Evolutionary conservation across 2,113 vertebrate genomes (phyloP).

Genomic region (Budorcas taxicolor): DNA sequence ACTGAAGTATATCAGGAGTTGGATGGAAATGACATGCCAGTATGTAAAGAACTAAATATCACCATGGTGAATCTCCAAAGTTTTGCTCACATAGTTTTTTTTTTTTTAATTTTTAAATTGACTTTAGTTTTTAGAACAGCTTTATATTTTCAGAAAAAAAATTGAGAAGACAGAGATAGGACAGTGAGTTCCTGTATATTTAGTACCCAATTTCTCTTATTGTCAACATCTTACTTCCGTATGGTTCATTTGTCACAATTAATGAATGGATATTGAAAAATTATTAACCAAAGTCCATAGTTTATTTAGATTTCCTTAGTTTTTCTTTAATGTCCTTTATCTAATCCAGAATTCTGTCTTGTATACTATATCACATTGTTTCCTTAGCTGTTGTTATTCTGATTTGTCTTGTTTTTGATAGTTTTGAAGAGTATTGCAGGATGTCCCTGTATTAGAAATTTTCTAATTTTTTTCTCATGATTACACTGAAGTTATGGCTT

Average conservation of each 20-base stretch:
- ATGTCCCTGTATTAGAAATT: not conserved
- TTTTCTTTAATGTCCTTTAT: not conserved
- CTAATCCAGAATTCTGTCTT: not conserved
- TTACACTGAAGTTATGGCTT: not conserved
- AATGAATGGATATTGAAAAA: not conserved
- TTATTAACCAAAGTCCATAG: not conserved
- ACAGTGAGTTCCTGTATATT: not conserved
- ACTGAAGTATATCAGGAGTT: not conserved
- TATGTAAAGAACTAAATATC: not conserved
- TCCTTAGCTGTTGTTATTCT: not conserved
- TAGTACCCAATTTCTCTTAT: not conserved
- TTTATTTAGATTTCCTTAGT: not conserved
- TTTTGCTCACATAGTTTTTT: not conserved
- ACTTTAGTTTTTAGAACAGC: not conserved
- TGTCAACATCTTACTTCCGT: not conserved
- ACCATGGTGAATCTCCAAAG: not conserved
- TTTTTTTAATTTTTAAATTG: not conserved
- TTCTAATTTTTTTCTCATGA: not conserved
- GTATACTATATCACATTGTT: not conserved
- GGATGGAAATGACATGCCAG: not conserved
- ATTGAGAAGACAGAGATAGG: not conserved
- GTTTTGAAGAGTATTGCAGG: not conserved
- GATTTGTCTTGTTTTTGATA: not conserved
- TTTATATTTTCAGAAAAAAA: not conserved
- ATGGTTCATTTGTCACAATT: not conserved